phyloP scores from a whole-genome alignment of 2,797 vertebrate species.

The Smutsia gigantea region DNA sequence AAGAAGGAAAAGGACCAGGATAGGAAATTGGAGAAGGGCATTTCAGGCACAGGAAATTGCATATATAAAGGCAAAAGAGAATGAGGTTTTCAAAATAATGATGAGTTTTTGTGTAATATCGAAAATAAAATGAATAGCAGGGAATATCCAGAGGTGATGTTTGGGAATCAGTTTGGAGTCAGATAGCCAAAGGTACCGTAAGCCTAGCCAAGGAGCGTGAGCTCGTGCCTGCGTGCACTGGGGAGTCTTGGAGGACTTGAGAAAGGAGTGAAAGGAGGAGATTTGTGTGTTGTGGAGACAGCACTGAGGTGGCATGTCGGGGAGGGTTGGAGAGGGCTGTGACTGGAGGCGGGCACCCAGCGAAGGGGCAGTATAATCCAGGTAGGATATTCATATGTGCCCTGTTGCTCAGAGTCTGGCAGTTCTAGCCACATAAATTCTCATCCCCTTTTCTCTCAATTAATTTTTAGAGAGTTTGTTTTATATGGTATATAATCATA shows the following conservation, averaged over 20 bases:
- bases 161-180: not conserved
- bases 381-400: not conserved
- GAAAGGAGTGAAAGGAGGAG: not conserved
- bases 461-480: not conserved
- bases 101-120: not conserved
- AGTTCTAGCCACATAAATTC: not conserved
- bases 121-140: conserved; percentile 18
- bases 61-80: not conserved
- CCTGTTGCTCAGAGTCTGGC: not conserved
- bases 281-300: not conserved
- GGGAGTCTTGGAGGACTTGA: not conserved
- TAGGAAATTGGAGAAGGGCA: not conserved
- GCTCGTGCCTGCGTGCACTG: not conserved
- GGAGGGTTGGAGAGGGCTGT: not conserved
- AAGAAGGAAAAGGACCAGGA: not conserved
- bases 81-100: not conserved
- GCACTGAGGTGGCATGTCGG: not conserved
- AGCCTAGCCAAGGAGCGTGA: not conserved
- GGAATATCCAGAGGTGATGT: not conserved
- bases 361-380: not conserved
- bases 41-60: not conserved
- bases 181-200: not conserved
- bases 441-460: not conserved
- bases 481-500: not conserved
- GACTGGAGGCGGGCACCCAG: not conserved